A percentile compares a stretch with the other conserved stretches of the same genome.
Evolutionary conservation across 2,797 vertebrate genomes (phyloP).

Genomic region (Micromesistius poutassou): DNA sequence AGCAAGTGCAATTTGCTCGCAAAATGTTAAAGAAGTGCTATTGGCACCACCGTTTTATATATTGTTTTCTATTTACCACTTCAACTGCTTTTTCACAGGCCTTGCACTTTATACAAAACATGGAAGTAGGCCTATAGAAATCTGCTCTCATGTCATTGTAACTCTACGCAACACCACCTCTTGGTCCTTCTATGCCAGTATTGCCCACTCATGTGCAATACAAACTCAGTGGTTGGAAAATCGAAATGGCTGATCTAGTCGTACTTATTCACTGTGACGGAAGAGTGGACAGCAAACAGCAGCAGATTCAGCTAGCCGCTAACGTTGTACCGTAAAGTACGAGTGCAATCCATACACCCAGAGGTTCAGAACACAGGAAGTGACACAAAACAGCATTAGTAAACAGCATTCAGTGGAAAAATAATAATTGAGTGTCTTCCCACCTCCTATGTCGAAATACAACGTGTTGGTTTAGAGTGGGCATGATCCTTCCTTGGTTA

Average conservation of each 20-base stretch:
- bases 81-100: not conserved
- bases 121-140: conserved; percentile 5
- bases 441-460: not conserved
- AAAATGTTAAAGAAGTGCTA: conserved; percentile 15
- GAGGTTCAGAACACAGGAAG: not conserved
- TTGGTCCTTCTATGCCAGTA: not conserved
- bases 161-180: not conserved
- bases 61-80: not conserved
- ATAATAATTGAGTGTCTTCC: not conserved
- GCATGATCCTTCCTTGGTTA: not conserved
- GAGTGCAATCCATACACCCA: not conserved
- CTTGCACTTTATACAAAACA: conserved; percentile 6
- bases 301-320: not conserved
- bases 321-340: not conserved
- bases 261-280: not conserved
- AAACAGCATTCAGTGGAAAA: not conserved
- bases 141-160: not conserved
- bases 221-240: conserved; percentile 5
- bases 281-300: not conserved
- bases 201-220: not conserved
- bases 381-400: not conserved
- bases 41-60: not conserved
- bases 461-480: not conserved
- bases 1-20: conserved; percentile 15
- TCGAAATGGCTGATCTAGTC: not conserved